A percentile compares a stretch with the other conserved stretches of the same genome.
phyloP scores from a whole-genome alignment of 2,888 invertebrate species.

The Clivina fossor region DNA sequence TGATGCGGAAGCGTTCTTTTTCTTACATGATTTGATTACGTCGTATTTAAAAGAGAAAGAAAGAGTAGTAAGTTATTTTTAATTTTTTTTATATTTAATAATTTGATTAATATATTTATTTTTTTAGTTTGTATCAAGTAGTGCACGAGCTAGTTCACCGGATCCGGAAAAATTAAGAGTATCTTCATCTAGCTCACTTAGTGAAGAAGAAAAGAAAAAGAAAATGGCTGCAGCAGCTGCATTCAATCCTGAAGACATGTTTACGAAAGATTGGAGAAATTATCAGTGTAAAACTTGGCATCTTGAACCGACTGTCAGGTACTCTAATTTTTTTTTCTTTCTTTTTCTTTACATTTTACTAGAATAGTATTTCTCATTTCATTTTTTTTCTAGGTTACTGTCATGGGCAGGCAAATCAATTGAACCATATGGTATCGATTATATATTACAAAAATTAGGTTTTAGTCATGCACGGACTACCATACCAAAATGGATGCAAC shows the following conservation, averaged over 20 bases:
- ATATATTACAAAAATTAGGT: constrained; percentile 95
- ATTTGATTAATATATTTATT: background rate
- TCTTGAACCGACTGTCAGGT: constrained; percentile 89
- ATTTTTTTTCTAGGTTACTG: constrained; percentile 62
- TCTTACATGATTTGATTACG: constrained; percentile 94
- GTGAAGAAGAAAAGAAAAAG: constrained; percentile 30
- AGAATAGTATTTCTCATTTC: constrained; percentile 6
- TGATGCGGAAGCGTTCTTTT: constrained; percentile 97
- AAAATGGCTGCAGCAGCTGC: constrained; percentile 42
- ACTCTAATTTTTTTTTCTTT: constrained; percentile 47
- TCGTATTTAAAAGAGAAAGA: constrained; percentile 95
- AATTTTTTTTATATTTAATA: too few relatives aligned
- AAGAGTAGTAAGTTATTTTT: constrained; percentile 61
- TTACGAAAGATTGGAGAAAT: constrained; percentile 83
- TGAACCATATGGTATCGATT: constrained; percentile 98
- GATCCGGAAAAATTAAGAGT: constrained; percentile 40
- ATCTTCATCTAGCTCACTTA: constrained; percentile 40
- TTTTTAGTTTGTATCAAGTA: constrained; percentile 13
- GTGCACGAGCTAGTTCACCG: constrained; percentile 15
- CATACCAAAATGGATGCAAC: constrained; percentile 99
- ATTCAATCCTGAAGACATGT: constrained; percentile 61
- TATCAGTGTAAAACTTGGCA: constrained; percentile 96
- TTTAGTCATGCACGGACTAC: constrained; percentile 97
- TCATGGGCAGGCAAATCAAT: constrained; percentile 96
- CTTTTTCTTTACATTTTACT: constrained; percentile 1